These are phyloP conservation scores for Pseudomyrmex gracilis DNA, from an alignment of 1,140 invertebrate species.

Conservation along the genomic window DNA sequence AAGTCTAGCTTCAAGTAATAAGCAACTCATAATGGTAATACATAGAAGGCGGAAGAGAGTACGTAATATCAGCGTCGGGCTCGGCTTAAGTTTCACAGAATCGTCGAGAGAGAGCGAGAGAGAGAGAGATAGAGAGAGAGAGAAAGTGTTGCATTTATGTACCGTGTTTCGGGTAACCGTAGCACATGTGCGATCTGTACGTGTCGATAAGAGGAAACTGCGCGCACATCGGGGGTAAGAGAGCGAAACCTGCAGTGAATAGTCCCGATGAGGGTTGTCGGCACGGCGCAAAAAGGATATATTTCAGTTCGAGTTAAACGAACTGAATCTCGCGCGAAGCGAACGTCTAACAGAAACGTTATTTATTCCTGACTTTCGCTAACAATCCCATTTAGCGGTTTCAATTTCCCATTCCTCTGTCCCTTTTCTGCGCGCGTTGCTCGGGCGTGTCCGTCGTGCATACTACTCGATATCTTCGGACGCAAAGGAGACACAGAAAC, in stretches of 20 bases:
- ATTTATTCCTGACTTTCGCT: constrained; percentile 64
- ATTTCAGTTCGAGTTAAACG: constrained; percentile 36
- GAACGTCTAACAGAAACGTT: constrained; percentile 45
- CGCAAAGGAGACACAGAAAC: constrained; percentile 67
- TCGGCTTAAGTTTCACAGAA: constrained; percentile 43
- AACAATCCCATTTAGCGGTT: constrained; percentile 72
- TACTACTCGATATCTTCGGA: constrained; percentile 72
- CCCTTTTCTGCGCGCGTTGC: neutral
- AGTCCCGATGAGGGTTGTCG: constrained; percentile 28
- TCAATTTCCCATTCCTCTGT: constrained; percentile 71
- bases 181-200: constrained; percentile 26
- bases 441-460: constrained; percentile 38
- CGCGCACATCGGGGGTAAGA: neutral
- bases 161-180: constrained; percentile 19
- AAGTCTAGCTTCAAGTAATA: neutral
- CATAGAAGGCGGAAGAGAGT: neutral
- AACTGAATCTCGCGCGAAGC: too few species aligned
- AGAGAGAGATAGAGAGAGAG: neutral
- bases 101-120: neutral
- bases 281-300: constrained; percentile 5
- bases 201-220: constrained; percentile 56
- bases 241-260: constrained; percentile 5
- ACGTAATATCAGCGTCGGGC: constrained; percentile 9
- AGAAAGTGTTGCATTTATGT: constrained; percentile 21
- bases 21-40: constrained; percentile 15